Conservation (phyloP, 2,113 vertebrate species). For the Planiliza haematocheilus region DNA sequence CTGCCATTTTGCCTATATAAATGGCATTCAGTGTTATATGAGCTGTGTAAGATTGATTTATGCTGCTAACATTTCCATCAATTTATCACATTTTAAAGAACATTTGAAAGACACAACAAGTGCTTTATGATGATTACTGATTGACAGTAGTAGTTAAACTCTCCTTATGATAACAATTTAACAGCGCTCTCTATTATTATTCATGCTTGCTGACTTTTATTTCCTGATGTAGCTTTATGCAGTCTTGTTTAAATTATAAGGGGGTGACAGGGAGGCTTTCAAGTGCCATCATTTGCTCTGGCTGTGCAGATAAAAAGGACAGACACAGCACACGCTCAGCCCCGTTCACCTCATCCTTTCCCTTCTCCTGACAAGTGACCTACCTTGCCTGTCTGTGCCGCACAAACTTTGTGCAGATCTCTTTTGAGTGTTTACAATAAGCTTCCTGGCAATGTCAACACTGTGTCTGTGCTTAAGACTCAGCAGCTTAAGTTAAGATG, state of each 20-base stretch:
- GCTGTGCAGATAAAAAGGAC: slow-evolving; percentile 54
- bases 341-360: slow-evolving; percentile 50
- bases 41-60: background rate
- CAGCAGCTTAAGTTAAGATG: slow-evolving; percentile 17
- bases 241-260: slow-evolving; percentile 55
- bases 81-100: slow-evolving; percentile 9
- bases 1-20: no score
- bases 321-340: slow-evolving; percentile 45
- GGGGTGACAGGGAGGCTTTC: slow-evolving; percentile 47
- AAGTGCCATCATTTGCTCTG: slow-evolving; percentile 52
- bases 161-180: background rate
- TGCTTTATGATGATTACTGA: background rate
- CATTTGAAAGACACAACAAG: background rate
- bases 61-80: background rate
- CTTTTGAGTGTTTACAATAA: slow-evolving; percentile 31
- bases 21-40: background rate
- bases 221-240: slow-evolving; percentile 8
- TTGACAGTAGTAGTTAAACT: background rate
- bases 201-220: background rate
- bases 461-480: slow-evolving; percentile 14
- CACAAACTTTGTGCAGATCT: slow-evolving; percentile 40
- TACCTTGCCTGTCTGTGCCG: slow-evolving; percentile 40
- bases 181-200: background rate
- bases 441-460: slow-evolving; percentile 39
- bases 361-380: slow-evolving; percentile 61